These are phyloP conservation scores for Bos javanicus DNA, from an alignment of 2,113 vertebrate genomes.

Conservation along the genomic window DNA sequence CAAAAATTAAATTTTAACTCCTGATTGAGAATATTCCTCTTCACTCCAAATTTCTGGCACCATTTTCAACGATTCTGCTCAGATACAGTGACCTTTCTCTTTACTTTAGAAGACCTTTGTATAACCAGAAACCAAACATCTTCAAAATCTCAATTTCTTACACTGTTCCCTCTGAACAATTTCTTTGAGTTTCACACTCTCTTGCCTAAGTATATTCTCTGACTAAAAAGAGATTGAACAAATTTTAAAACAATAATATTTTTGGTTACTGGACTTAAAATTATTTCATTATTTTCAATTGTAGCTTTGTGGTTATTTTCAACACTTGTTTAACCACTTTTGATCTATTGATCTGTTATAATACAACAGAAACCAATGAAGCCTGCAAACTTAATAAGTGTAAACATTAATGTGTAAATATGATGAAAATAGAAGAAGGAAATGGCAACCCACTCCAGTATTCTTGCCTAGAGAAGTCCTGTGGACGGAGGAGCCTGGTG, in stretches of 20 bases:
- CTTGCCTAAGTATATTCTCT: background rate
- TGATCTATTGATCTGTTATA: background rate
- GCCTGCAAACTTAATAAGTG: background rate
- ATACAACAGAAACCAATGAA: background rate
- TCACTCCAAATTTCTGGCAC: background rate
- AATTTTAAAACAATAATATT: background rate
- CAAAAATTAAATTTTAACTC: background rate
- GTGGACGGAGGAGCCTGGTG: background rate
- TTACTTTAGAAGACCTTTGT: background rate
- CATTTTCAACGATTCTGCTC: background rate
- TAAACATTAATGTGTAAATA: slow-evolving; percentile 13
- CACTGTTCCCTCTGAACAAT: background rate
- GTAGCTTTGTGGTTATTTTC: background rate
- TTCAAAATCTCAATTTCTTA: background rate
- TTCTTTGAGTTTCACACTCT: background rate
- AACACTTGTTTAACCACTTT: slow-evolving; percentile 13
- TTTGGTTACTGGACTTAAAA: background rate
- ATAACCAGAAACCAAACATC: background rate
- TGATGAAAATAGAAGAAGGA: background rate
- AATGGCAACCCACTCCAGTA: background rate
- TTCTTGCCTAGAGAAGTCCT: background rate
- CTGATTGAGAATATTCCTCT: background rate
- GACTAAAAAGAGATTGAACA: background rate
- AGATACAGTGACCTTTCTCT: background rate
- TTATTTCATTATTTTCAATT: background rate